These are phyloP conservation scores for Anguilla anguilla DNA, from an alignment of 2,797 vertebrate genomes.

Conservation along the genomic window DNA sequence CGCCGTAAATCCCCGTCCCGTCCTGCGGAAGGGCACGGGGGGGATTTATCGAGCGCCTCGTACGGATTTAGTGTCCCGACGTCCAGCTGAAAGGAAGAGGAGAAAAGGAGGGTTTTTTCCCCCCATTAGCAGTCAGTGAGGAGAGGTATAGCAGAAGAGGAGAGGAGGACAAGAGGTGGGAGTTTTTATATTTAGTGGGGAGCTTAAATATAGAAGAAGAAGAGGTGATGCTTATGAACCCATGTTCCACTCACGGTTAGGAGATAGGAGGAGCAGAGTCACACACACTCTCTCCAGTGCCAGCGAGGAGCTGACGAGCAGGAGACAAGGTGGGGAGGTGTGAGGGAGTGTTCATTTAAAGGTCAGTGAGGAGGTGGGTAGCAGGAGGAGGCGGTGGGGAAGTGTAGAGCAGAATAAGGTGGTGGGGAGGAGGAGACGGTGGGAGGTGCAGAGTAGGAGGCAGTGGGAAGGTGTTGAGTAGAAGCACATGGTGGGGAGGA, in stretches of 20 bases:
- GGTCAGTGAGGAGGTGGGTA: background rate
- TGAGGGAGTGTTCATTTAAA: background rate
- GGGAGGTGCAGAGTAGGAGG: background rate
- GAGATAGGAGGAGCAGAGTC: no score
- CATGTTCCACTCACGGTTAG: no score
- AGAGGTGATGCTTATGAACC: no score
- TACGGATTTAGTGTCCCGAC: background rate
- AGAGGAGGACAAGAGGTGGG: background rate
- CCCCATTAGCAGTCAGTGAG: background rate
- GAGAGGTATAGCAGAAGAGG: background rate
- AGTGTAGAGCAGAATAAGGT: background rate
- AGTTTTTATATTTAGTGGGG: no score
- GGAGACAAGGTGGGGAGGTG: background rate
- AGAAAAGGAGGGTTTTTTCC: background rate
- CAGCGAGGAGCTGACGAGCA: no score
- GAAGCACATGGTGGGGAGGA: no score
- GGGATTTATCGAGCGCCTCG: background rate
- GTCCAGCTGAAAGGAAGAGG: background rate
- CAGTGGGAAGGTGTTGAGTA: background rate
- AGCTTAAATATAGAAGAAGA: no score
- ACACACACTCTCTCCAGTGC: no score
- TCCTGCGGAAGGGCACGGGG: background rate
- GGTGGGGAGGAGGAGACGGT: no score
- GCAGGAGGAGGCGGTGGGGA: background rate
- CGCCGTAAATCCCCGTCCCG: constrained; percentile 20